A percentile compares a stretch with the other conserved stretches of the same genome.
Conservation (phyloP, 2,888 invertebrate genomes). For the Vanessa cardui region DNA sequence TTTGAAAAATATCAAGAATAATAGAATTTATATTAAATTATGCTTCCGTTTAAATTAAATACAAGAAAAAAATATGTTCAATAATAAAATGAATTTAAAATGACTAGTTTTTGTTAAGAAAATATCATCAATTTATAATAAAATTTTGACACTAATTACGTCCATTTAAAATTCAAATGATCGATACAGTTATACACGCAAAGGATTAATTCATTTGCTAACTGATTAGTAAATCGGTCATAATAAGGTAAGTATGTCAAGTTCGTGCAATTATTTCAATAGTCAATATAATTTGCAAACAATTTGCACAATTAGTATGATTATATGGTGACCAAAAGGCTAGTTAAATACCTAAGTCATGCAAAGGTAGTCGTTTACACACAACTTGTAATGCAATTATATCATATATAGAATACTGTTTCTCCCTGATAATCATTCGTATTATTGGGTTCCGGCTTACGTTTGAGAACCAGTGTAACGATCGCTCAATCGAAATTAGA, state of each 20-base stretch:
- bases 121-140: neutral
- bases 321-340: conserved; percentile 23
- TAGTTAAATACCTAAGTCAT: neutral
- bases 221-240: conserved; percentile 34
- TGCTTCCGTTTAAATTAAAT: too few species aligned
- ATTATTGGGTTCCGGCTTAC: conserved; percentile 5
- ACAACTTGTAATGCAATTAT: neutral
- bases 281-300: conserved; percentile 32
- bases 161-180: conserved; percentile 31
- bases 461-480: neutral
- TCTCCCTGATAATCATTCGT: neutral
- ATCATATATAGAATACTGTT: neutral
- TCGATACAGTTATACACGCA: conserved; percentile 35
- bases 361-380: neutral
- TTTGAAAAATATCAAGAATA: neutral
- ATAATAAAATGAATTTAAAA: neutral
- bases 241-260: conserved; percentile 37
- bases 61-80: too few species aligned
- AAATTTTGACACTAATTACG: conserved; percentile 10
- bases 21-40: neutral
- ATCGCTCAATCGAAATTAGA: neutral
- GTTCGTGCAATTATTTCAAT: conserved; percentile 38
- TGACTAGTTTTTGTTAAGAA: neutral
- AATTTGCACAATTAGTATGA: conserved; percentile 29
- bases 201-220: conserved; percentile 31